A percentile compares a stretch with the other conserved stretches of the same genome.
These are phyloP conservation scores for Drosophila kepulauana DNA, from an alignment of 1,140 invertebrate genomes.

Conservation along the genomic window DNA sequence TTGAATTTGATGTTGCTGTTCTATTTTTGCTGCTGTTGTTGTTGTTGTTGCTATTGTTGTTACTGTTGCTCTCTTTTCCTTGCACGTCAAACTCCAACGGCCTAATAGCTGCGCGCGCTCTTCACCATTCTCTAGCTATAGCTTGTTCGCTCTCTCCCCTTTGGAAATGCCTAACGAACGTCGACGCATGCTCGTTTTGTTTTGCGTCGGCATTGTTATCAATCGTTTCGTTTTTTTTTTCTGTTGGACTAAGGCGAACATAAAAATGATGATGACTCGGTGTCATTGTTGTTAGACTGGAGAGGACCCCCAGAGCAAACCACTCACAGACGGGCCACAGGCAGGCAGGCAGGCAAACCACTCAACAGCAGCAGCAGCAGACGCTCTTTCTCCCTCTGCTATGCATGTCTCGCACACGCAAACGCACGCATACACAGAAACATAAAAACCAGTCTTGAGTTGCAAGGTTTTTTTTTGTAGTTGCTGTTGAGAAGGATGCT, in stretches of 20 bases:
- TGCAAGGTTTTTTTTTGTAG: slow-evolving; percentile 44
- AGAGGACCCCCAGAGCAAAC: slow-evolving; percentile 4
- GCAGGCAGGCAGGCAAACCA: slow-evolving; percentile 5
- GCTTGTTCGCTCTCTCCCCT: slow-evolving; percentile 24
- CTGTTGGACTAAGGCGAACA: slow-evolving; percentile 21
- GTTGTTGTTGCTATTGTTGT: slow-evolving; percentile 3
- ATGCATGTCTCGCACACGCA: neutral
- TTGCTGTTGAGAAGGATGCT: slow-evolving; percentile 42
- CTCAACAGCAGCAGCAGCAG: slow-evolving; percentile 3
- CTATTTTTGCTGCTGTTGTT: slow-evolving; percentile 11
- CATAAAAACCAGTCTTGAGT: slow-evolving; percentile 52
- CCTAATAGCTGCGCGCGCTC: slow-evolving; percentile 37
- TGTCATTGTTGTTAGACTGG: slow-evolving; percentile 27
- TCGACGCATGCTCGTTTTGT: slow-evolving; percentile 49
- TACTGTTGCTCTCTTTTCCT: neutral
- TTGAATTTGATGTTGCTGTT: slow-evolving; percentile 38
- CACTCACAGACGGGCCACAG: neutral
- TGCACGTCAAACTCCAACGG: slow-evolving; percentile 22
- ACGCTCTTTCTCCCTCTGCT: slow-evolving; percentile 4
- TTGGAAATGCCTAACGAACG: neutral
- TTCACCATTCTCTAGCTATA: slow-evolving; percentile 17
- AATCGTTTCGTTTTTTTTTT: slow-evolving; percentile 39
- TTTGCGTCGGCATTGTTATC: slow-evolving; percentile 62
- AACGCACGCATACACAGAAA: slow-evolving; percentile 10
- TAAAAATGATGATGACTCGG: slow-evolving; percentile 48